Evolutionary conservation across 2,888 invertebrate species (phyloP).

Genomic region (Pandemis heparana): DNA sequence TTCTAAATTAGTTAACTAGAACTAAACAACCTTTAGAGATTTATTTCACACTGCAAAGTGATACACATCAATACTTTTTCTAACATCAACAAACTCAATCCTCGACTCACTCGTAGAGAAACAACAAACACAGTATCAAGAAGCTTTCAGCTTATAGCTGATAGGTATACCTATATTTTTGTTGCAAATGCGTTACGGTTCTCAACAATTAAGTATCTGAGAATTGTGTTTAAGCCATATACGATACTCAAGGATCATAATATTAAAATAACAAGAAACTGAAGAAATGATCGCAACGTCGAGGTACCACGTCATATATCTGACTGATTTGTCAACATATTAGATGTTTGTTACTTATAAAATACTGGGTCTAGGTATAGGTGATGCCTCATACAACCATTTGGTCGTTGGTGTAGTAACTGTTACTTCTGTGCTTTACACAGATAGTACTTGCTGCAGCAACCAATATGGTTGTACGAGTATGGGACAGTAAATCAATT

Average conservation of each 20-base stretch:
- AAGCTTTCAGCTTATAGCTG: neutral
- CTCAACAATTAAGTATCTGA: neutral
- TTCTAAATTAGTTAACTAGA: neutral
- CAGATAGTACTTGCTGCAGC: too few species aligned
- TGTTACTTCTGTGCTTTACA: too few species aligned
- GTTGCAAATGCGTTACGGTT: slow-evolving; percentile 6
- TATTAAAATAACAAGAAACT: too few species aligned
- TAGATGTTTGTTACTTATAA: too few species aligned
- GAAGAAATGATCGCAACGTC: too few species aligned
- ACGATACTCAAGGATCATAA: neutral
- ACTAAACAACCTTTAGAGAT: slow-evolving; percentile 4
- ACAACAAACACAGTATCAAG: slow-evolving; percentile 18
- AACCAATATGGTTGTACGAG: too few species aligned
- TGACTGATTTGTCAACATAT: too few species aligned
- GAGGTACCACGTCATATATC: too few species aligned
- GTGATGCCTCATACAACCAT: too few species aligned
- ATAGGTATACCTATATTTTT: slow-evolving; percentile 5
- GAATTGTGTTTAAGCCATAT: neutral
- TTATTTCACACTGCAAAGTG: slow-evolving; percentile 24
- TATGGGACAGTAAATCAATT: too few species aligned
- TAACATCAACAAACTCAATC: slow-evolving; percentile 30
- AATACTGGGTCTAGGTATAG: too few species aligned
- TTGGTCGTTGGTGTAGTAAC: too few species aligned
- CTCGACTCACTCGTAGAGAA: slow-evolving; percentile 18
- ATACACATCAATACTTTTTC: slow-evolving; percentile 27